phyloP scores from a whole-genome alignment of 2,113 vertebrate genomes.

The Pantherophis guttatus region DNA sequence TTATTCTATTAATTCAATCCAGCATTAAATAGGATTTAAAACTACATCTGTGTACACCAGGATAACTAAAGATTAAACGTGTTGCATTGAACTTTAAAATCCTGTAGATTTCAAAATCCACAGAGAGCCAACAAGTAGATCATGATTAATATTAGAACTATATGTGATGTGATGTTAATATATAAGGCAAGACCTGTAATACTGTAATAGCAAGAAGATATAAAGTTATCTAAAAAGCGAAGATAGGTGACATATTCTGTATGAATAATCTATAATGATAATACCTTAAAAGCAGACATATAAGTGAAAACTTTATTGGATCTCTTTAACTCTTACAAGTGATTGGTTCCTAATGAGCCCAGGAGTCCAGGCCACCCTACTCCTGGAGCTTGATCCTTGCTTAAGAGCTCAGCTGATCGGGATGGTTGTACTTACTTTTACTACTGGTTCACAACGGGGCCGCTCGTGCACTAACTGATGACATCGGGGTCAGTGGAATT shows the following conservation, averaged over 20 bases:
- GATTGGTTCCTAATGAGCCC: neutral
- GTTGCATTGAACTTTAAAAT: neutral
- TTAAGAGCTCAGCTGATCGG: neutral
- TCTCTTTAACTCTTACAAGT: neutral
- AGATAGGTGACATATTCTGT: neutral
- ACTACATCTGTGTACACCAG: neutral
- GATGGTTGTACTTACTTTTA: too few species aligned
- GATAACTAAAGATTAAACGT: neutral
- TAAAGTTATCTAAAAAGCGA: neutral
- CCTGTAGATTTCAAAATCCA: neutral
- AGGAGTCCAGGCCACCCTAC: neutral
- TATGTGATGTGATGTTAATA: neutral
- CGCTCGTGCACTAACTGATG: too few species aligned
- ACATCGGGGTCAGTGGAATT: neutral
- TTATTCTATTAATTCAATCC: neutral
- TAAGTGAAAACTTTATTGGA: neutral
- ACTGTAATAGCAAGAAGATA: neutral
- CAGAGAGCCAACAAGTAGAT: neutral
- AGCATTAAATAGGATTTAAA: neutral
- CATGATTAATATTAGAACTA: neutral
- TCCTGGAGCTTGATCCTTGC: neutral
- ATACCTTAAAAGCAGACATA: neutral
- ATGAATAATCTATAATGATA: neutral
- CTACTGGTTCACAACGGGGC: too few species aligned
- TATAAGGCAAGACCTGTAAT: neutral